Conservation (phyloP, 2,113 vertebrate genomes). For the Amphilophus citrinellus region DNA sequence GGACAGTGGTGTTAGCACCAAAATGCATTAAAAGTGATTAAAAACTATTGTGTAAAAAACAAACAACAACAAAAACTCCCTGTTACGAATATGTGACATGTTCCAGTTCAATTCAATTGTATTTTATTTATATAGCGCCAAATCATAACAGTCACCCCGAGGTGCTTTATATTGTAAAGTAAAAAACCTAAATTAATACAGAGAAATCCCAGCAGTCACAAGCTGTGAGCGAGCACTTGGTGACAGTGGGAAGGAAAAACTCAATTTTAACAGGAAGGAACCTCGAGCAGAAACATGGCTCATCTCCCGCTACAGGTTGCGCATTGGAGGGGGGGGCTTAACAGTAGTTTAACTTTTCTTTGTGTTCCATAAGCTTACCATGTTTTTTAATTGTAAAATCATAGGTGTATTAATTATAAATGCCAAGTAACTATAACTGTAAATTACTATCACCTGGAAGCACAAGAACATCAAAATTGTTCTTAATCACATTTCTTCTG, state of each 20-base stretch:
- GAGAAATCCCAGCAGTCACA: not conserved
- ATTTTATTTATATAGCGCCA: too few species aligned
- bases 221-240: too few species aligned
- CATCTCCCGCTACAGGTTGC: too few species aligned
- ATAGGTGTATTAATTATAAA: not conserved
- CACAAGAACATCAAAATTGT: too few species aligned
- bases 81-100: accelerated
- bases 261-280: too few species aligned
- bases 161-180: too few species aligned
- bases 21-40: not conserved
- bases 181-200: not conserved
- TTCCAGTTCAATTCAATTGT: not conserved
- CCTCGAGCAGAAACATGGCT: too few species aligned
- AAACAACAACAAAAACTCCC: not conserved
- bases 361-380: not conserved
- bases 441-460: not conserved
- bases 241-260: too few species aligned
- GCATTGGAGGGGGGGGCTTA: too few species aligned
- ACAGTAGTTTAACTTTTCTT: not conserved
- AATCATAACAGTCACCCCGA: too few species aligned
- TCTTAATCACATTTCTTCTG: not conserved
- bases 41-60: not conserved
- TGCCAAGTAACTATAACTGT: not conserved
- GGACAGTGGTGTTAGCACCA: too few species aligned
- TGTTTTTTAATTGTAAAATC: not conserved